Evolutionary conservation across 2,888 invertebrate species (phyloP), one percentile per base, ranked within the genome.

Genomic region (Drosophila longiperda): DNA sequence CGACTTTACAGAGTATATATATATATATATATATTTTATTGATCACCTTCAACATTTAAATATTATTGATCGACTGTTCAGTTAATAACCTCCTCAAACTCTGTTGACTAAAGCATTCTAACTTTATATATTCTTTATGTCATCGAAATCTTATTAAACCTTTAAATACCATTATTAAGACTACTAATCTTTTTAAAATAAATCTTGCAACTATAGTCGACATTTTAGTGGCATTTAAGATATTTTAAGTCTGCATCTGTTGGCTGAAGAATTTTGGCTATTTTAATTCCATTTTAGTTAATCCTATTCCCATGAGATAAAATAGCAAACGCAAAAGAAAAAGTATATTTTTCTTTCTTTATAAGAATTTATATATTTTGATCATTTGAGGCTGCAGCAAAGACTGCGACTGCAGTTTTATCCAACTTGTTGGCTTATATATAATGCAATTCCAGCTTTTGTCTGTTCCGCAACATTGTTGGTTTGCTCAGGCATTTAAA

Each of bases 401-500:
- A 20, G 42, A 2, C 20, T 29, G 29, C 29, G 5, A 29, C 29
- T 12, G 29, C 11, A 38, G 32, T 38, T 62, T 53, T n/a, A 12
- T 34, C 15, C 23, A 57, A 36, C 12, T 36, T n/a, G 53, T 6
- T 69, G 15, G 23, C 45, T 60, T 23, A 36, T 48, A 36, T 36
- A 36, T 48, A 60, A 32, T 63, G 34, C 29, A 36, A 36, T 48
- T 50, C 1, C 26, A 12, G 17, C 12, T 26, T 26, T 36, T 34
- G 17, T 32, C 45, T 45, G 20, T 20, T 11, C 36, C 17, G 9
- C 45, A 29, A 3, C 60, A 23, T 32, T 29, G 33, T 45, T 20
- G 63, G 64, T 65, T 62, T 34, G 23, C 8, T 61, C 45, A 73
- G 38, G 64, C 53, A 74, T 75, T 63, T 36, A 79, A 77, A 75